Evolutionary conservation across 2,888 invertebrate genomes (phyloP).

Genomic region (Ochropacha duplaris): DNA sequence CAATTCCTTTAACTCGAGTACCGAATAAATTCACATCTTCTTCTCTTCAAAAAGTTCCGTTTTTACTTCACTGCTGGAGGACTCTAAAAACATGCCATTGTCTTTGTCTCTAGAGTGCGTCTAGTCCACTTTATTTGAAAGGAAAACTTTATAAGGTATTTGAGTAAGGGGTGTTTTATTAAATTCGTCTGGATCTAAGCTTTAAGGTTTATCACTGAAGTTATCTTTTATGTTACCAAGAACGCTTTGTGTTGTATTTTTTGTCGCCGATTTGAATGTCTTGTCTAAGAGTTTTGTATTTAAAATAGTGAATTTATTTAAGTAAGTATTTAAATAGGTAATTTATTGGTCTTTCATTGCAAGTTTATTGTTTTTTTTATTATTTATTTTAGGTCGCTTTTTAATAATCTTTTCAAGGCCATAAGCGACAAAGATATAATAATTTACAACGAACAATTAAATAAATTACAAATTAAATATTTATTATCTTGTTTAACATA

Average conservation of each 20-base stretch:
- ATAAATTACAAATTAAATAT: too few relatives aligned
- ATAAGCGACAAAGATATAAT: too few relatives aligned
- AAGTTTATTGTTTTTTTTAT: too few relatives aligned
- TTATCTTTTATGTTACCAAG: not conserved
- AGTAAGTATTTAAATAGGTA: not conserved
- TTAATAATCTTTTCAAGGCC: too few relatives aligned
- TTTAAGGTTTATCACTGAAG: not conserved
- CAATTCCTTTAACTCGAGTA: not conserved
- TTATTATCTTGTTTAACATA: too few relatives aligned
- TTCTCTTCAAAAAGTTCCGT: not conserved
- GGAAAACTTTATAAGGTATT: not conserved
- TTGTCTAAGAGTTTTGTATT: too few relatives aligned
- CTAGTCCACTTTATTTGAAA: not conserved
- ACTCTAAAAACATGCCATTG: not conserved
- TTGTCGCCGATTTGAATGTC: not conserved
- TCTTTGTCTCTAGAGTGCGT: not conserved
- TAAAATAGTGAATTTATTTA: too few relatives aligned
- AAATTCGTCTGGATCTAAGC: not conserved
- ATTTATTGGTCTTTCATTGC: too few relatives aligned
- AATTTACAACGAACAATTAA: too few relatives aligned
- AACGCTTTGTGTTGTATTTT: not conserved
- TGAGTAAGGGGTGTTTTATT: not conserved
- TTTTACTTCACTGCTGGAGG: not conserved
- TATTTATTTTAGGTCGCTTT: too few relatives aligned
- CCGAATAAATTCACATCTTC: not conserved